Evolutionary conservation across 2,797 vertebrate genomes (phyloP), one percentile per base, ranked within the genome.

Genomic region (Potorous gilbertii): DNA sequence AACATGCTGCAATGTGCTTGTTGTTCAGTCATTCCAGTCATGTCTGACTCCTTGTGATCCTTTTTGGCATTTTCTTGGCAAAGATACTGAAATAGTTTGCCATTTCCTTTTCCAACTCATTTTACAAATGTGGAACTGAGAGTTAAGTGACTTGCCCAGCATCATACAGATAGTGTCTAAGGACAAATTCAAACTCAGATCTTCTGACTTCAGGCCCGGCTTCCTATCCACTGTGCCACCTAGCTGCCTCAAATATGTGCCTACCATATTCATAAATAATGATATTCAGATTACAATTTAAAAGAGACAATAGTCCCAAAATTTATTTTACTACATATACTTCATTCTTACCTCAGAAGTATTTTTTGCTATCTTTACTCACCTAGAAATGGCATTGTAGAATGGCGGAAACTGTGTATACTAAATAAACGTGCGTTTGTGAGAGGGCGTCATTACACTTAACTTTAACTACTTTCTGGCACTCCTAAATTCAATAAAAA

Each of bases 301-400:
- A 81, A 97, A 95, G 92, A 95, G 1, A 3, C 90, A 93, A 12
- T 46, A 93, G 90, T 93, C 0, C 0, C 95, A 55, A 90, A 56
- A 92, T 59, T 93, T 94, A 94, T 98, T 98, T 97, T 97, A 89
- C 96, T 97, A 94, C 46, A 97, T 94, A 96, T 95, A 87, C 62
- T 34, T 92, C 56, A 92, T 96, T 96, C 74, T 94, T 98, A 96
- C 95, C 93, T 97, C 97, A 98, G n/a, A 97, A 96, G 74, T 91
- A 21, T 9, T 97, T 34, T 97, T 95, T 96, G 31, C 74, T 52
- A 94, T 46, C 13, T 94, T 93, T 96, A 29, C 74, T 96, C 95
- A 56, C 97, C 87, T 95, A 96, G 91, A 94, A 8, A 0, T 95
- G 91, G 93, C 59, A 95, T 94, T 98, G 34, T 54, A 97, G 94